Percentiles rank a stretch among this genome's conserved stretches.
Evolutionary conservation across 1,140 invertebrate genomes (phyloP).

Genomic region (Pogonomyrmex californicus): DNA sequence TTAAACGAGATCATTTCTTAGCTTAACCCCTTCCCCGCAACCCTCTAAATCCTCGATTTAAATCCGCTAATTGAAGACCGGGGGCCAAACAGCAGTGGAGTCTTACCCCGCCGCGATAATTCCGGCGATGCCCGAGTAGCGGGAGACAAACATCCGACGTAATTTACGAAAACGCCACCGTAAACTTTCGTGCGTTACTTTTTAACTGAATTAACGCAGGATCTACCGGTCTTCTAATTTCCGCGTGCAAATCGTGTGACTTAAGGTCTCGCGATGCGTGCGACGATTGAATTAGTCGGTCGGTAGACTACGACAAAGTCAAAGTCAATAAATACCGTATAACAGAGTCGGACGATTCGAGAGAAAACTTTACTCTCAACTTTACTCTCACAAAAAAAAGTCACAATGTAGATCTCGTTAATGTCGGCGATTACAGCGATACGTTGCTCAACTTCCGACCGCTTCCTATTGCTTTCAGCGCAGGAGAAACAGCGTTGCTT

Average conservation of each 20-base stretch:
- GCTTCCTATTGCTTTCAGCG: background rate
- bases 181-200: constrained; percentile 46
- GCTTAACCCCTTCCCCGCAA: constrained; percentile 59
- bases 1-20: constrained; percentile 73
- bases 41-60: constrained; percentile 70
- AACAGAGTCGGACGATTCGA: background rate
- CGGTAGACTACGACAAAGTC: background rate
- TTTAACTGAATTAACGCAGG: constrained; percentile 36
- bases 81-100: constrained; percentile 61
- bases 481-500: background rate
- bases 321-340: background rate
- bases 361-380: background rate
- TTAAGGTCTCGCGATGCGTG: background rate
- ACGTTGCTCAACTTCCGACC: background rate
- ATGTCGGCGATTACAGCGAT: background rate
- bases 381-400: background rate
- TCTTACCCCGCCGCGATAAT: constrained; percentile 65
- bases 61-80: constrained; percentile 71
- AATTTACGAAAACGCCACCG: constrained; percentile 30
- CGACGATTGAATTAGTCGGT: constrained; percentile 6
- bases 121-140: constrained; percentile 32
- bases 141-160: constrained; percentile 38
- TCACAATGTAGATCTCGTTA: background rate
- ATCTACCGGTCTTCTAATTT: constrained; percentile 16
- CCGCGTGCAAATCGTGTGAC: constrained; percentile 7